Conservation (phyloP, 2,113 vertebrate genomes). For the Naja naja region DNA sequence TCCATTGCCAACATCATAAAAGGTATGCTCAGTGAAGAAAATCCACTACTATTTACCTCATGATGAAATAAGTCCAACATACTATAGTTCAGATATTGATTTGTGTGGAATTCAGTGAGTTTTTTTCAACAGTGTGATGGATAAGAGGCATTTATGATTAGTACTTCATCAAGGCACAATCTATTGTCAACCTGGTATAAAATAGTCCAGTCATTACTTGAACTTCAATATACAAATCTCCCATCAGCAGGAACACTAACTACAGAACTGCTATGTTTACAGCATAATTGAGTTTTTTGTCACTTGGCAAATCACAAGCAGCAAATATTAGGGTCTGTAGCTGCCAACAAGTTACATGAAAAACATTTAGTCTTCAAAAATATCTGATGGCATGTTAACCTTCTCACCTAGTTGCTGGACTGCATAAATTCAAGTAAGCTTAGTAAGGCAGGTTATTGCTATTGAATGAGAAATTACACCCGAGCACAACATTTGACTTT, state of each 20-base stretch:
- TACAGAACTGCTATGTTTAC: neutral
- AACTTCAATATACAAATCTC: neutral
- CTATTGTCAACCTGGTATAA: neutral
- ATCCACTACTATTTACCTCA: neutral
- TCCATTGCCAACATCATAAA: neutral
- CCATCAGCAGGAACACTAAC: neutral
- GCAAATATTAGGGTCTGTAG: neutral
- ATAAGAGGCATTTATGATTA: neutral
- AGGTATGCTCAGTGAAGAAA: neutral
- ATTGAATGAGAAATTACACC: neutral
- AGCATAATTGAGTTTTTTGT: neutral
- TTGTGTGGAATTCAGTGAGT: neutral
- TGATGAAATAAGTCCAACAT: neutral
- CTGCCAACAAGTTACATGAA: neutral
- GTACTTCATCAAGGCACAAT: neutral
- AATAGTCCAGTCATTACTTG: neutral
- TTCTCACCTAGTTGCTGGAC: too few species aligned
- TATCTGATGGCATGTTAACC: neutral
- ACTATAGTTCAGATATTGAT: neutral
- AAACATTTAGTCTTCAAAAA: neutral
- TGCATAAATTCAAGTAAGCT: neutral
- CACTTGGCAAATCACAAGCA: neutral
- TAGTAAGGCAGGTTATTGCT: neutral
- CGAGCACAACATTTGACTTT: neutral
- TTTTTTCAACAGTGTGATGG: neutral